Evolutionary conservation across 2,797 vertebrate species (phyloP).

Genomic region (Sebastes taczanowskii): DNA sequence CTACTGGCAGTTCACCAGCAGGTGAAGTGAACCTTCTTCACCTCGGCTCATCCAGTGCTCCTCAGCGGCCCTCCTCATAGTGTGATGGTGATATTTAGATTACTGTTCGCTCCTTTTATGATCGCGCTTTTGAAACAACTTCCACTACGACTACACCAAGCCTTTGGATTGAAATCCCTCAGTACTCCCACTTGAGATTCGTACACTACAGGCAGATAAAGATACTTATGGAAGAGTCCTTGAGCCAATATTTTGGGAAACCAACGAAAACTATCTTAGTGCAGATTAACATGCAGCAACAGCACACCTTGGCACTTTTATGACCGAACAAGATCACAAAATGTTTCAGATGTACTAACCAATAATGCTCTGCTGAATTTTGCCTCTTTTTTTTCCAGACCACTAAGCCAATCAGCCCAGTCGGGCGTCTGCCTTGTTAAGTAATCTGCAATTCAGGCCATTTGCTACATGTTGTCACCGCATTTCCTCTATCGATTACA

Average conservation of each 20-base stretch:
- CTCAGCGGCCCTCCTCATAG: slow-evolving; percentile 36
- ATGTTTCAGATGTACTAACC: slow-evolving; percentile 69
- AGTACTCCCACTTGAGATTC: slow-evolving; percentile 67
- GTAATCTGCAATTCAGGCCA: slow-evolving; percentile 68
- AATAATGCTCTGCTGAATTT: slow-evolving; percentile 65
- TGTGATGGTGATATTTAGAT: slow-evolving; percentile 46
- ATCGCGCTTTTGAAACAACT: slow-evolving; percentile 53
- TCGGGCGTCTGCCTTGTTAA: slow-evolving; percentile 53
- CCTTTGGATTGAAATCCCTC: slow-evolving; percentile 63
- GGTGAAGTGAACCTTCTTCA: slow-evolving; percentile 14
- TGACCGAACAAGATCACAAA: slow-evolving; percentile 76
- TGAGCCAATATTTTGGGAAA: slow-evolving; percentile 81
- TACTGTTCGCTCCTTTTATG: slow-evolving; percentile 52
- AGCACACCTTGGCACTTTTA: slow-evolving; percentile 81
- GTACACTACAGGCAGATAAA: slow-evolving; percentile 73
- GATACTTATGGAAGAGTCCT: slow-evolving; percentile 79
- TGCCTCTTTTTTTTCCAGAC: slow-evolving; percentile 22
- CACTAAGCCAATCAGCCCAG: slow-evolving; percentile 65
- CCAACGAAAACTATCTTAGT: slow-evolving; percentile 80
- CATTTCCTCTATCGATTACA: slow-evolving; percentile 76
- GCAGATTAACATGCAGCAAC: slow-evolving; percentile 86
- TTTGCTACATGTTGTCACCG: slow-evolving; percentile 82
- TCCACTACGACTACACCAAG: slow-evolving; percentile 57
- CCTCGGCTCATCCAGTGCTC: slow-evolving; percentile 22
- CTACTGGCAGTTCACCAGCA: slow-evolving; percentile 11